Evolutionary conservation across 2,888 invertebrate genomes (phyloP), one percentile per base, ranked within the genome.

Genomic region (Reticulitermes lucifugus): DNA sequence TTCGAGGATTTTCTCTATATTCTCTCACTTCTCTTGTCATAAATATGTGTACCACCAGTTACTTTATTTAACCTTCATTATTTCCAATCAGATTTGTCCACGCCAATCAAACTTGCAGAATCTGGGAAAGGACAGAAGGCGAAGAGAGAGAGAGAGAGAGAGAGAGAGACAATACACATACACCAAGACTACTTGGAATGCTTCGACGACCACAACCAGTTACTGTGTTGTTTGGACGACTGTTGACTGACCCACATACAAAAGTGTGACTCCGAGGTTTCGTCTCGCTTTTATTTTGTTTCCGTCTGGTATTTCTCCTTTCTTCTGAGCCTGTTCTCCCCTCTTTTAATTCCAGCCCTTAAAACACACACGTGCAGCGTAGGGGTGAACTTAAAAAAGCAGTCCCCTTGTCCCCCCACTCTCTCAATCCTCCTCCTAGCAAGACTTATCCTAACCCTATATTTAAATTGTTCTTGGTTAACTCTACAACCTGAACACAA

Each of bases 401-500:
- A 43, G n/a, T 46, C 46, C n/a, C 77, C 46, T 51, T n/a, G 35
- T n/a, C 46, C 46, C 46, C 43, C 73, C 73, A 73, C 41, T 1
- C n/a, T 77, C 46, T 46, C 77, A 46, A 6, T 77, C 43, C 77
- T 77, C 77, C 77, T 25, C 46, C 35, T 35, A 9, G 22, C 77
- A 1, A 46, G n/a, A 46, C 77, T 41, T 35, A 55, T 18, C 35
- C 21, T n/a, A 77, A 77, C 22, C 51, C 77, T 77, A 25, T 46
- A 46, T 77, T 77, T 77, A 77, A 46, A 77, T 77, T 51, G 46
- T 77, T 77, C 46, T 77, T 77, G 77, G 77, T 77, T 77, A 46
- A 77, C 77, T 41, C 77, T 77, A 77, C 77, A 77, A 77, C 46
- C 46, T 51, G 77, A 46, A 46, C 2, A 73, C 73, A 77, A 46